Conservation (phyloP, 2,113 vertebrate species). For the Melanerpes aurifrons region DNA sequence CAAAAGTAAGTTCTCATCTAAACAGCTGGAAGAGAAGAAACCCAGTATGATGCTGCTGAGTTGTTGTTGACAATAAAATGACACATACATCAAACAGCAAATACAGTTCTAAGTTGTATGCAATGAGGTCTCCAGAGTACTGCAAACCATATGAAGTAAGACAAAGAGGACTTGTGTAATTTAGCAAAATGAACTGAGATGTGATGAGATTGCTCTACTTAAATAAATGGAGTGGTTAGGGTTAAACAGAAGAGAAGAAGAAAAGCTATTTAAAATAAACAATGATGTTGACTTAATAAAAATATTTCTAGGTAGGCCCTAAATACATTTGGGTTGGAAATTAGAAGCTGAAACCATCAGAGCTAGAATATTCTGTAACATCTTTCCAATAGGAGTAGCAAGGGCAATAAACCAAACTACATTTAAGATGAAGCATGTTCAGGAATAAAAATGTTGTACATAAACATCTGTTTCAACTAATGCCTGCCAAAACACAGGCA, state of each 20-base stretch:
- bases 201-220: neutral
- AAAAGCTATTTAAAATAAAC: conserved; percentile 18
- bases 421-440: conserved; percentile 11
- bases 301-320: neutral
- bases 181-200: neutral
- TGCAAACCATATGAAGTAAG: neutral
- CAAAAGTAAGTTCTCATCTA: neutral
- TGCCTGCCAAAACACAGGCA: conserved; percentile 12
- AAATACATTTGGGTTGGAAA: neutral
- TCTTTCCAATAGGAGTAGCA: neutral
- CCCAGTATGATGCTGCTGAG: neutral
- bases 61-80: neutral
- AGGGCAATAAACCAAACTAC: conserved; percentile 12
- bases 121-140: neutral
- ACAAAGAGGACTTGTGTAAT: neutral
- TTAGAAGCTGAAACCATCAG: neutral
- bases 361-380: neutral
- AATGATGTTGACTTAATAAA: neutral
- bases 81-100: neutral
- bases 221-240: neutral
- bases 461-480: conserved; percentile 37
- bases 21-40: neutral
- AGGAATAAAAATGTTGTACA: conserved; percentile 32
- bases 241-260: neutral
- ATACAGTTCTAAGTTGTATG: neutral